Percentiles rank a stretch among this genome's conserved stretches.
Conservation (phyloP, 2,113 vertebrate genomes). For the Myanophis thanlyinensis region DNA sequence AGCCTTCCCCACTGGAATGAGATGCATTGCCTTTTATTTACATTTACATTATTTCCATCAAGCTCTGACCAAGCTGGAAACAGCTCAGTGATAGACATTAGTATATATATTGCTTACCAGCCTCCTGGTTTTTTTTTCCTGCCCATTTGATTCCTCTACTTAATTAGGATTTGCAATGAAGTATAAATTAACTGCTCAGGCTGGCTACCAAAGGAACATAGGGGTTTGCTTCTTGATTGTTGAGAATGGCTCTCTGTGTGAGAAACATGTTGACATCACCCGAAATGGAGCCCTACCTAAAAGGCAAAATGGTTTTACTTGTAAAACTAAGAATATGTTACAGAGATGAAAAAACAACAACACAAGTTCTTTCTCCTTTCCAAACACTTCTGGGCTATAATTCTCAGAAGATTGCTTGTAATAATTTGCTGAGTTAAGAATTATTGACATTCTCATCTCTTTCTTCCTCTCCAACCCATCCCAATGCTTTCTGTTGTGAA, state of each 20-base stretch:
- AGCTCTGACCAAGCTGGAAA: background rate
- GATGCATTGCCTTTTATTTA: background rate
- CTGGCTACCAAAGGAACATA: background rate
- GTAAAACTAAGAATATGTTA: slow-evolving; percentile 41
- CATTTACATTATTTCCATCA: background rate
- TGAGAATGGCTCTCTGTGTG: slow-evolving; percentile 37
- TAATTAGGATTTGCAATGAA: slow-evolving; percentile 15
- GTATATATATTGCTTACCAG: background rate
- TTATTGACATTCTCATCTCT: slow-evolving; percentile 33
- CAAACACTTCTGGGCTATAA: slow-evolving; percentile 26
- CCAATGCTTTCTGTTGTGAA: slow-evolving; percentile 8
- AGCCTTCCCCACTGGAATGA: background rate
- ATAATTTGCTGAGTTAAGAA: slow-evolving; percentile 57
- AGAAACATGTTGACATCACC: slow-evolving; percentile 42
- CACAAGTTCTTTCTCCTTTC: background rate
- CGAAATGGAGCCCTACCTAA: slow-evolving; percentile 44
- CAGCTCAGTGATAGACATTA: background rate
- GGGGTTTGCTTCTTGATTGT: slow-evolving; percentile 20
- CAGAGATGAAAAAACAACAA: background rate
- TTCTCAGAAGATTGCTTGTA: slow-evolving; percentile 43
- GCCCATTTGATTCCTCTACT: background rate
- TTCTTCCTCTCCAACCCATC: background rate
- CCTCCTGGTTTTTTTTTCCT: background rate
- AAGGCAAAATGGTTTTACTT: slow-evolving; percentile 47
- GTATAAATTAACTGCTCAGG: background rate